Conservation (phyloP, 2,888 invertebrate species). For the Pyrochroa serraticornis region DNA sequence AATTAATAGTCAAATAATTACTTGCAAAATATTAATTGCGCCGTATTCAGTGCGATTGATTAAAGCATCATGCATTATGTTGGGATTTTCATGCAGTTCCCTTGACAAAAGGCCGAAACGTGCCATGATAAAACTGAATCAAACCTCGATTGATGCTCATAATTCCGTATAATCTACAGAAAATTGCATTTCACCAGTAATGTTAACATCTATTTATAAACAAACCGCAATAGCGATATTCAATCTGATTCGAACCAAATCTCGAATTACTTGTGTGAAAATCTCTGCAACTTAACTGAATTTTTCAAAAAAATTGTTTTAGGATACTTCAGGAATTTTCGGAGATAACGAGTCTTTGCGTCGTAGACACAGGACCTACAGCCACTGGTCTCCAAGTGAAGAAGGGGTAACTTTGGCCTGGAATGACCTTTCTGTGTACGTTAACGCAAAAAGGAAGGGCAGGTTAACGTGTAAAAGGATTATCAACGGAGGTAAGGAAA, state of each 20-base stretch:
- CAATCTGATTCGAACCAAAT: not conserved
- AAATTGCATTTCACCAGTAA: too few relatives aligned
- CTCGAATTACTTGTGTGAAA: not conserved
- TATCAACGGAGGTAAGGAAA: conserved; percentile 71
- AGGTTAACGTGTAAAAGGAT: conserved; percentile 68
- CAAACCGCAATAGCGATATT: too few relatives aligned
- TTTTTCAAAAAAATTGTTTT: not conserved
- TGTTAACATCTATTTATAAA: too few relatives aligned
- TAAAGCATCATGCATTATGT: too few relatives aligned
- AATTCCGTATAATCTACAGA: too few relatives aligned
- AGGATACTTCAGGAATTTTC: conserved; percentile 22
- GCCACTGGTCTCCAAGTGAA: conserved; percentile 63
- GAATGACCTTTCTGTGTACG: conserved; percentile 79
- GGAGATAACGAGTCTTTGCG: conserved; percentile 11
- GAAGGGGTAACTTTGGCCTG: conserved; percentile 78
- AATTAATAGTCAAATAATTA: conserved; percentile 22
- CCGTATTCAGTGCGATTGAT: too few relatives aligned
- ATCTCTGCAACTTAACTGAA: too few relatives aligned
- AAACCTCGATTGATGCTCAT: too few relatives aligned
- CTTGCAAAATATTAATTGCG: conserved; percentile 14
- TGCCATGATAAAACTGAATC: too few relatives aligned
- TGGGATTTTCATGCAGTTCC: too few relatives aligned
- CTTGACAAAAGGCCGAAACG: too few relatives aligned
- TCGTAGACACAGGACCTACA: conserved; percentile 54
- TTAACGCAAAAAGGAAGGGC: conserved; percentile 54